Evolutionary conservation across 1,140 invertebrate species (phyloP), one percentile per base, ranked within the genome.

Genomic region (Reticulitermes speratus): DNA sequence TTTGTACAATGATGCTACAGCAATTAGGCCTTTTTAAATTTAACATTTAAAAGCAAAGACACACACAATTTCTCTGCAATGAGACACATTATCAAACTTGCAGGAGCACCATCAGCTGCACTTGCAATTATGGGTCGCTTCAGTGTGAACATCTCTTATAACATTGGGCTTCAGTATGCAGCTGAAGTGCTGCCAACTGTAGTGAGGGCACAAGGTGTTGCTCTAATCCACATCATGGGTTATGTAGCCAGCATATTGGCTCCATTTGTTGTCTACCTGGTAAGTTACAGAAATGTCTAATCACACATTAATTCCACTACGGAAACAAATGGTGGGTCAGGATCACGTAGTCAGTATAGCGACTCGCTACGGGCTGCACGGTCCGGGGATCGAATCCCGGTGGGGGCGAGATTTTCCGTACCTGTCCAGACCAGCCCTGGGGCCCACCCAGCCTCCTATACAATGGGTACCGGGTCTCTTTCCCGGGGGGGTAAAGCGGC

Each of bases 131-230:
- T 95, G 25, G 96, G 96, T 2, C 91, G 97, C 45, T 96, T 97
- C 88, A 95, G 95, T 87, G 95, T 97, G 25, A 97, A 97, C 88
- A 96, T 97, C 52, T 96, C 96, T 0, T 97, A 97, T 90, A 97
- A 97, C 89, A 97, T 97, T 85, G 96, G 96, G 0, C 92, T 98
- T 0, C 97, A 97, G 89, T 97, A 97, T 91, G 96, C 96, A 0
- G 96, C 97, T 0, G 97, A 98, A 90, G 90, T 98, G 0, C 90
- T 98, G 21, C 97, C 97, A 2, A 97, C 97, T 0, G 96, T 97
- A 2, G 96, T 97, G 0, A 90, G 97, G 82, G 96, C 96, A 0
- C 96, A 97, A 90, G 96, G 96, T 0, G 94, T 97, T 0, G 95
- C 96, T 25, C 90, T 96, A 0, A 96, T 97, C 85, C 96, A 97